phyloP scores from a whole-genome alignment of 2,797 vertebrate genomes.

The Sebastes minor region DNA sequence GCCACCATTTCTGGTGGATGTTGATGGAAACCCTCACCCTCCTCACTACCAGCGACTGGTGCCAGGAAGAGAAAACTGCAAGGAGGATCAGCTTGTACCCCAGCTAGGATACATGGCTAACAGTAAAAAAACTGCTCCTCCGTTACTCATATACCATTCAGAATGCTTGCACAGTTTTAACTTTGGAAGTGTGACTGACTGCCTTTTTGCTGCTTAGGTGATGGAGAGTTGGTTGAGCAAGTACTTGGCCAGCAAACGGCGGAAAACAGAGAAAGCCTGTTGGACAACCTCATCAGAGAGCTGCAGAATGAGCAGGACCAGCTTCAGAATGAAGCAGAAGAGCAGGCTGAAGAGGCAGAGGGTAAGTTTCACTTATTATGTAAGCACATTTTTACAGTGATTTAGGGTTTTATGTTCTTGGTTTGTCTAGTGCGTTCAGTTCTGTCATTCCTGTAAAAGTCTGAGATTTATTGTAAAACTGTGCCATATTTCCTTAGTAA shows the following conservation, averaged over 20 bases:
- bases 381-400: background rate
- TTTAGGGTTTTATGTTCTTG: background rate
- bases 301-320: slow-evolving; percentile 92
- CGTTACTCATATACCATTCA: background rate
- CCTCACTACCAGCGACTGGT: slow-evolving; percentile 92
- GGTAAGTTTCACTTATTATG: slow-evolving; percentile 44
- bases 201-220: slow-evolving; percentile 79
- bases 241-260: slow-evolving; percentile 94
- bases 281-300: slow-evolving; percentile 94
- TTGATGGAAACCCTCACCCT: slow-evolving; percentile 97
- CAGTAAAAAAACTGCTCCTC: slow-evolving; percentile 78
- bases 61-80: slow-evolving; percentile 96
- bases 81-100: slow-evolving; percentile 96
- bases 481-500: background rate
- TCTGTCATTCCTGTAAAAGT: no score
- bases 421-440: background rate
- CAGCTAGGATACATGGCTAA: slow-evolving; percentile 96
- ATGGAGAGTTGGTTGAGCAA: slow-evolving; percentile 96
- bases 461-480: background rate
- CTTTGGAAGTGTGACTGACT: slow-evolving; percentile 2
- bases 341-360: slow-evolving; percentile 70
- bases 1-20: slow-evolving; percentile 95
- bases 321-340: slow-evolving; percentile 74
- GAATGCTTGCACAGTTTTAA: background rate
- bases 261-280: slow-evolving; percentile 88